Conservation (phyloP, 2,113 vertebrate genomes). For the Aplodontia rufa region DNA sequence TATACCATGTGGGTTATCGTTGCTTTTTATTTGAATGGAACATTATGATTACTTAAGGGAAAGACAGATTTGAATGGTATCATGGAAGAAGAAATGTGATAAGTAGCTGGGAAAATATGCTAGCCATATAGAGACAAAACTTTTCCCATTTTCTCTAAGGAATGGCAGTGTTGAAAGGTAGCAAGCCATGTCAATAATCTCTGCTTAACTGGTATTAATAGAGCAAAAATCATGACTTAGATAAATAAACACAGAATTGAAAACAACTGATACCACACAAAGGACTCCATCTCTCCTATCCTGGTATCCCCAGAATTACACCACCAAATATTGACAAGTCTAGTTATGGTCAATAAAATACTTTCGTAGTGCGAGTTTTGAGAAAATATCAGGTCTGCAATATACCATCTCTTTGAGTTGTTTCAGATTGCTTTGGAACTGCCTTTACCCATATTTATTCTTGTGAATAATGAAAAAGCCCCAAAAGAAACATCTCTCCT, state of each 20-base stretch:
- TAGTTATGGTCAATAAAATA: not conserved
- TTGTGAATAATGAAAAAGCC: not conserved
- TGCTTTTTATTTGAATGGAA: not conserved
- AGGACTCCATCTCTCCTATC: not conserved
- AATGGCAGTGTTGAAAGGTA: not conserved
- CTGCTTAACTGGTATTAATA: conserved; percentile 24
- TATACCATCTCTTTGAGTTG: not conserved
- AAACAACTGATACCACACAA: conserved; percentile 28
- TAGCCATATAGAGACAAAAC: not conserved
- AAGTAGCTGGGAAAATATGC: not conserved
- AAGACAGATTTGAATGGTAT: not conserved
- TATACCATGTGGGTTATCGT: not conserved
- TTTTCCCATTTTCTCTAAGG: not conserved
- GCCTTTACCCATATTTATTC: not conserved
- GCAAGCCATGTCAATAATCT: not conserved
- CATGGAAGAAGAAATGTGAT: not conserved
- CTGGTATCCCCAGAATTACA: not conserved
- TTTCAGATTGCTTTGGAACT: conserved; percentile 3
- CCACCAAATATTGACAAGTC: not conserved
- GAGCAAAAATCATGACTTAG: conserved; percentile 21
- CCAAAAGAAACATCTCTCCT: not conserved
- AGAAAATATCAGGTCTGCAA: not conserved
- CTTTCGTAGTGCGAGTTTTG: not conserved
- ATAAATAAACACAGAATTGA: conserved; percentile 30
- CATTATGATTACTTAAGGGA: not conserved